Evolutionary conservation across 2,113 vertebrate genomes (phyloP).

Genomic region (Nerophis lumbriciformis): DNA sequence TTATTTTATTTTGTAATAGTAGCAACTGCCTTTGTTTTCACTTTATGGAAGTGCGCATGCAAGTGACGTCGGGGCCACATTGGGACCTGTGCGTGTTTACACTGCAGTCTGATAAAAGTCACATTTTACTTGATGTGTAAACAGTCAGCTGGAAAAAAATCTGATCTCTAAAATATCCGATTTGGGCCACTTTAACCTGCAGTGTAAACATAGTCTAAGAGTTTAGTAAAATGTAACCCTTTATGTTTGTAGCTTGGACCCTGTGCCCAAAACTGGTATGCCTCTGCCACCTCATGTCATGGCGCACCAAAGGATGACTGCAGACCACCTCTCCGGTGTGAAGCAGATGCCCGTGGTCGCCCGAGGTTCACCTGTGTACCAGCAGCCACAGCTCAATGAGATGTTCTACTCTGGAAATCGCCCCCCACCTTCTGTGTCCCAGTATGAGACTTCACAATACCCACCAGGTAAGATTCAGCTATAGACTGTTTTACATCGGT

Average conservation of each 20-base stretch:
- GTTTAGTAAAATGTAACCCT: neutral
- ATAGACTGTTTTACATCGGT: neutral
- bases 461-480: conserved; percentile 72
- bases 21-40: no score
- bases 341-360: conserved; percentile 85
- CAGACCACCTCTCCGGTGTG: conserved; percentile 79
- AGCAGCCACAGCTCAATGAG: conserved; percentile 75
- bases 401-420: conserved; percentile 84
- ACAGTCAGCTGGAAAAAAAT: no score
- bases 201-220: no score
- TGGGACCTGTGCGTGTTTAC: no score
- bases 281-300: conserved; percentile 79
- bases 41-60: no score
- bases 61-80: no score
- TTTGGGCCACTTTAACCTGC: no score
- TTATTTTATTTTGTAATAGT: no score
- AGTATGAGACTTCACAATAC: conserved; percentile 85
- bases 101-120: no score
- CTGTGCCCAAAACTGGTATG: conserved; percentile 79
- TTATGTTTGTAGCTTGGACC: conserved; percentile 74
- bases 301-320: conserved; percentile 72
- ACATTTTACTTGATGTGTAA: no score
- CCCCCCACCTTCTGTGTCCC: conserved; percentile 76
- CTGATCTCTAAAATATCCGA: no score
- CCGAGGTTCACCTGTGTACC: conserved; percentile 82